These are phyloP conservation scores for Brachyopa scutellaris DNA, from an alignment of 2,888 invertebrate species.

Conservation along the genomic window DNA sequence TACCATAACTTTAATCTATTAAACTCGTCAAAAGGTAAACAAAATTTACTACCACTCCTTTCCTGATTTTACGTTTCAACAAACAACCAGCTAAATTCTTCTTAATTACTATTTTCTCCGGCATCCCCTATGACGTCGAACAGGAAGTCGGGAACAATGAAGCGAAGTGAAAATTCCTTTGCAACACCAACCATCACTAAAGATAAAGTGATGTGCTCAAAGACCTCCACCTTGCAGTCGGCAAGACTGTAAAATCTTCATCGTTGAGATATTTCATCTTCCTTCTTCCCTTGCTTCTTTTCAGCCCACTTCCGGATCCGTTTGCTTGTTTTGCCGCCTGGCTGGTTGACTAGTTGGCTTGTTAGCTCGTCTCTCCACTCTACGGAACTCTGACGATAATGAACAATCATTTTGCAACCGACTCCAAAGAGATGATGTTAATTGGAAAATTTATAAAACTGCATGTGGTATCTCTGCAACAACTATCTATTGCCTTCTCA, in stretches of 20 bases:
- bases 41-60: not conserved
- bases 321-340: slow-evolving; percentile 4
- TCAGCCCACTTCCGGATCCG: slow-evolving; percentile 16
- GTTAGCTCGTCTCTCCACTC: slow-evolving; percentile 16
- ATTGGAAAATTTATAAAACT: slow-evolving; percentile 43
- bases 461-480: not conserved
- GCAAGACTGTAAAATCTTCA: not conserved
- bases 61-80: not conserved
- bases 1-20: not conserved
- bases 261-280: not conserved
- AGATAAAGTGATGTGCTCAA: not conserved
- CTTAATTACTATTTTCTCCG: slow-evolving; percentile 5
- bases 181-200: not conserved
- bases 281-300: not conserved
- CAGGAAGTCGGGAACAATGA: not conserved
- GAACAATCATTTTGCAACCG: slow-evolving; percentile 54
- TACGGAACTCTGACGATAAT: slow-evolving; percentile 34
- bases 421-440: slow-evolving; percentile 38
- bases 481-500: slow-evolving; percentile 4
- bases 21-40: not conserved
- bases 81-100: slow-evolving; percentile 1
- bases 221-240: not conserved
- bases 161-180: slow-evolving; percentile 19
- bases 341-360: slow-evolving; percentile 15
- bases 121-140: not conserved